phyloP scores from a whole-genome alignment of 2,797 vertebrate species.

The Acipenser transmontanus region DNA sequence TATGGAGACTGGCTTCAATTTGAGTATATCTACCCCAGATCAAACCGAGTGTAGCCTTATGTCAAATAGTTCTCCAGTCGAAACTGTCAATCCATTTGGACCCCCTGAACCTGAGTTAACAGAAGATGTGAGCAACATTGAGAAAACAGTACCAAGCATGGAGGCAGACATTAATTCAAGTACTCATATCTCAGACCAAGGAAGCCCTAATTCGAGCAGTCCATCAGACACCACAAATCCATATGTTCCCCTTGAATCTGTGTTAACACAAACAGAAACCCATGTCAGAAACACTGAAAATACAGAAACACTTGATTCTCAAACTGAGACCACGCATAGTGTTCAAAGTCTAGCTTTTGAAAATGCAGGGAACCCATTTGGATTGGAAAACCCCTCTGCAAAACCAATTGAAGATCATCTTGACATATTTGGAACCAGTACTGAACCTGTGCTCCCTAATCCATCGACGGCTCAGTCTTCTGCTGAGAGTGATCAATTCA shows the following conservation, averaged over 20 bases:
- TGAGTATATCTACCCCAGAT: neutral
- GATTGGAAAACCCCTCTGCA: constrained; percentile 16
- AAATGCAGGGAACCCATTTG: constrained; percentile 18
- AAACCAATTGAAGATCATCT: constrained; percentile 13
- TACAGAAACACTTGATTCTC: constrained; percentile 12
- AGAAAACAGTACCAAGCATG: constrained; percentile 11
- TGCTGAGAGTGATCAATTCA: constrained; percentile 9
- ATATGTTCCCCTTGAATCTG: constrained; percentile 19
- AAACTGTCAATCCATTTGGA: constrained; percentile 8
- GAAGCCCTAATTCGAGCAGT: constrained; percentile 19
- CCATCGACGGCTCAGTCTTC: constrained; percentile 12
- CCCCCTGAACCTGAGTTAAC: constrained; percentile 17
- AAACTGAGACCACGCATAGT: neutral
- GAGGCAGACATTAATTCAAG: neutral
- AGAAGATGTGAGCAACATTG: constrained; percentile 9
- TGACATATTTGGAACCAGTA: constrained; percentile 12
- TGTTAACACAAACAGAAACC: constrained; percentile 16
- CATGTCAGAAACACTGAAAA: neutral
- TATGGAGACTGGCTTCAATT: neutral
- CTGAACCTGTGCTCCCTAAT: constrained; percentile 15
- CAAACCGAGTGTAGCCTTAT: neutral
- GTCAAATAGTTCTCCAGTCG: neutral
- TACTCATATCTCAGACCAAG: neutral
- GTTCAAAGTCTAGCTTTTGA: constrained; percentile 16
- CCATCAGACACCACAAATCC: constrained; percentile 11